These are phyloP conservation scores for Pagetopsis macropterus DNA, from an alignment of 2,797 vertebrate species.

Conservation along the genomic window DNA sequence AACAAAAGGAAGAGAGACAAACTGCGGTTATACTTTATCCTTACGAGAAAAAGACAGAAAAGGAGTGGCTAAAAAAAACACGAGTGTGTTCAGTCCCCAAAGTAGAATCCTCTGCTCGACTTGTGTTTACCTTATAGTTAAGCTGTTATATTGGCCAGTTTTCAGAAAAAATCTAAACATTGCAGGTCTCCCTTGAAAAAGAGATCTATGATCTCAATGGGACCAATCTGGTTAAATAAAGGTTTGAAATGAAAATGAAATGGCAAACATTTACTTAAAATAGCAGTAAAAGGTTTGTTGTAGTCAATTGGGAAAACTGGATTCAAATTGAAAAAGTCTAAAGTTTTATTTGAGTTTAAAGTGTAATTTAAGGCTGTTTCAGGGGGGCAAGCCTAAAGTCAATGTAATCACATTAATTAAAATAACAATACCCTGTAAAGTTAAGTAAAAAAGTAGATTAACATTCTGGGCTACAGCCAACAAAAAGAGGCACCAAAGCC, in stretches of 20 bases:
- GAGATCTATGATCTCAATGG: too few relatives aligned
- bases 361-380: conserved; percentile 1
- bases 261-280: too few relatives aligned
- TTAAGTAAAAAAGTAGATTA: conserved; percentile 14
- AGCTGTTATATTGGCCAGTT: background rate
- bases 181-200: too few relatives aligned
- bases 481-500: conserved; percentile 11
- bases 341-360: too few relatives aligned
- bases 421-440: conserved; percentile 22
- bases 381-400: conserved; percentile 7
- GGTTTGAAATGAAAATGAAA: too few relatives aligned
- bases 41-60: too few relatives aligned
- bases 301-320: background rate
- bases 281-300: background rate
- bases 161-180: background rate
- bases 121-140: background rate
- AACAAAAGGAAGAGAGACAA: too few relatives aligned
- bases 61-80: background rate
- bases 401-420: conserved; percentile 18
- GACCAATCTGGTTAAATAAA: too few relatives aligned
- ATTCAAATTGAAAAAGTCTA: background rate
- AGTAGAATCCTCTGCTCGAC: background rate
- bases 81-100: background rate
- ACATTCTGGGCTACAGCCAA: conserved; percentile 17
- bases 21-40: too few relatives aligned